Conservation (phyloP, 2,113 vertebrate species). For the Alouatta palliata region DNA sequence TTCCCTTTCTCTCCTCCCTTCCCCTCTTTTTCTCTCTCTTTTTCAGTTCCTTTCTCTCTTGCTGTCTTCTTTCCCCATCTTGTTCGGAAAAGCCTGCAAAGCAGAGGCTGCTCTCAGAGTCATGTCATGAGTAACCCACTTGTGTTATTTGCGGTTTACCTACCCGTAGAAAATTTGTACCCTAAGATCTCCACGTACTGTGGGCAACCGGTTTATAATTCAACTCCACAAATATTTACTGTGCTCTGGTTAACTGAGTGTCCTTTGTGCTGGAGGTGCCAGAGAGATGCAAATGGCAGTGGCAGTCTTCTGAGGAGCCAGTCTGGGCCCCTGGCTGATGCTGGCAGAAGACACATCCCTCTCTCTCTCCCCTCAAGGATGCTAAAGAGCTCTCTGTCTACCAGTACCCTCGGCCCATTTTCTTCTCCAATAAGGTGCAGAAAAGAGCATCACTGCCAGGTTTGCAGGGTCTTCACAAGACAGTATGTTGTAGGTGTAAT, state of each 20-base stretch:
- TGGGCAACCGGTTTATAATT: constrained; percentile 50
- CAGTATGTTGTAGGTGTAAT: neutral
- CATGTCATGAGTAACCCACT: neutral
- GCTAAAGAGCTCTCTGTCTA: constrained; percentile 68
- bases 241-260: constrained; percentile 67
- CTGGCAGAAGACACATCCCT: neutral
- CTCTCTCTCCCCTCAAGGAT: neutral
- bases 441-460: neutral
- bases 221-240: constrained; percentile 71
- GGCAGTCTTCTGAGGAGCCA: constrained; percentile 13
- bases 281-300: constrained; percentile 41
- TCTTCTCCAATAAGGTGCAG: neutral
- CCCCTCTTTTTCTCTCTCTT: neutral
- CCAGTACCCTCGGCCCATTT: neutral
- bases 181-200: neutral
- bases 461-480: constrained; percentile 16
- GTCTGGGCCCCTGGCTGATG: constrained; percentile 15
- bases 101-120: neutral
- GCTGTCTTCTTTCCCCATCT: neutral
- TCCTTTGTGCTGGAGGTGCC: constrained; percentile 62
- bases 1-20: too few relatives aligned
- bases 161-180: constrained; percentile 65
- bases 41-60: too few relatives aligned
- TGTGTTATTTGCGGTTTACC: constrained; percentile 70
- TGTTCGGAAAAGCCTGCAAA: neutral